A percentile compares a stretch with the other conserved stretches of the same genome.
These are phyloP conservation scores for Sebastes reedi DNA, from an alignment of 2,797 vertebrate genomes.

Conservation along the genomic window DNA sequence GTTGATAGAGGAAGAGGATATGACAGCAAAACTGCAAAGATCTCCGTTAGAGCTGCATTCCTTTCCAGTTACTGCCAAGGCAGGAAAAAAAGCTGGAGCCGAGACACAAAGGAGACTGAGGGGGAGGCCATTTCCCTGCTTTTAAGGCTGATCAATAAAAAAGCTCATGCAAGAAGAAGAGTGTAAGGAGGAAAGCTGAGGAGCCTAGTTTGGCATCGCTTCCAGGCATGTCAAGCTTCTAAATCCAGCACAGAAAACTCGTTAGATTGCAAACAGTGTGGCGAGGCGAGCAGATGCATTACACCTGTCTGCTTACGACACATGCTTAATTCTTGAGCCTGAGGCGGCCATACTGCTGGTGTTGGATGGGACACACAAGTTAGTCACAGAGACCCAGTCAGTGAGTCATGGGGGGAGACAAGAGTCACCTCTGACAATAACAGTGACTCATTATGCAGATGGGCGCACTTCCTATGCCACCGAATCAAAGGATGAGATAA, in stretches of 20 bases:
- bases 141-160: constrained; percentile 73
- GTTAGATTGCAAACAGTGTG: constrained; percentile 30
- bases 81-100: constrained; percentile 4
- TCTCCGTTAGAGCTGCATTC: constrained; percentile 32
- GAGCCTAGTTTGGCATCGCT: constrained; percentile 21
- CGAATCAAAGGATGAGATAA: constrained; percentile 1
- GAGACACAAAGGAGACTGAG: constrained; percentile 52
- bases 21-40: constrained; percentile 33
- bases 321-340: constrained; percentile 1
- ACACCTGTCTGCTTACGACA: constrained; percentile 39
- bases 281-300: constrained; percentile 43
- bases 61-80: constrained; percentile 34
- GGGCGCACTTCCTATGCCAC: constrained; percentile 60
- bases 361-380: constrained; percentile 28
- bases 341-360: constrained; percentile 13
- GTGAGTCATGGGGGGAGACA: constrained; percentile 50
- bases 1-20: constrained; percentile 14
- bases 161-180: constrained; percentile 26
- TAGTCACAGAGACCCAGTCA: constrained; percentile 43
- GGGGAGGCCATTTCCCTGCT: constrained; percentile 51
- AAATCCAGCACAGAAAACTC: constrained; percentile 25
- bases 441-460: constrained; percentile 65
- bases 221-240: constrained; percentile 28
- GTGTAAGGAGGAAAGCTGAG: background rate
- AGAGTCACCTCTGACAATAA: constrained; percentile 59